phyloP scores from a whole-genome alignment of 2,113 vertebrate genomes.

The Eclectus roratus region DNA sequence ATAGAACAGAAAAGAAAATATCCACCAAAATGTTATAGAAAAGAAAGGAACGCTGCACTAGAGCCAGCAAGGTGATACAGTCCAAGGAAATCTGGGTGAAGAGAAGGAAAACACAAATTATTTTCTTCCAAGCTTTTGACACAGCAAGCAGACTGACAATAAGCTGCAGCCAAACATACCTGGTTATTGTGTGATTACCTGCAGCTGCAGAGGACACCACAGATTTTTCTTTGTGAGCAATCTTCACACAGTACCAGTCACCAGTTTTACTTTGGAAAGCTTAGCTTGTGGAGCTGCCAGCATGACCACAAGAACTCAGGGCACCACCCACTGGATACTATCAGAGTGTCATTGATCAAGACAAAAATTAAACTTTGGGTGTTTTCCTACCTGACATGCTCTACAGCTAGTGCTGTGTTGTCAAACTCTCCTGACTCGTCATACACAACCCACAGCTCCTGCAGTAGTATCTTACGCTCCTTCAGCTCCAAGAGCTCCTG shows the following conservation, averaged over 20 bases:
- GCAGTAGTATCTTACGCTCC: conserved; percentile 78
- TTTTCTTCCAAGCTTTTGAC: not conserved
- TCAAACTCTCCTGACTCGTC: conserved; percentile 88
- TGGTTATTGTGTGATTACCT: not conserved
- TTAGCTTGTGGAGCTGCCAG: not conserved
- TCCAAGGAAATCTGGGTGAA: not conserved
- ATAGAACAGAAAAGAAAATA: not conserved
- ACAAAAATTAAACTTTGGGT: not conserved
- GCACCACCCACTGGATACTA: not conserved
- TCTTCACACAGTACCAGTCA: not conserved
- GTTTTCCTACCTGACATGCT: conserved; percentile 87
- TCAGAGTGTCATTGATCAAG: not conserved
- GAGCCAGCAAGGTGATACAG: not conserved
- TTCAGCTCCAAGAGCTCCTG: conserved; percentile 83
- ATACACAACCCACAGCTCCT: conserved; percentile 86
- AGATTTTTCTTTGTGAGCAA: not conserved
- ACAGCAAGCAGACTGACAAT: not conserved
- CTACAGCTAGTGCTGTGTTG: conserved; percentile 88
- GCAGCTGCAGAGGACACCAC: not conserved
- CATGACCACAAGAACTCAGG: not conserved
- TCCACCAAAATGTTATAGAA: not conserved
- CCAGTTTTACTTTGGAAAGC: not conserved
- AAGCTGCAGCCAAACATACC: not conserved
- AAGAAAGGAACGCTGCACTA: not conserved
- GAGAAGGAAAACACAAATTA: not conserved